Evolutionary conservation across 2,888 invertebrate species (phyloP), one percentile per base, ranked within the genome.

Genomic region (Himalopsyche anomala): DNA sequence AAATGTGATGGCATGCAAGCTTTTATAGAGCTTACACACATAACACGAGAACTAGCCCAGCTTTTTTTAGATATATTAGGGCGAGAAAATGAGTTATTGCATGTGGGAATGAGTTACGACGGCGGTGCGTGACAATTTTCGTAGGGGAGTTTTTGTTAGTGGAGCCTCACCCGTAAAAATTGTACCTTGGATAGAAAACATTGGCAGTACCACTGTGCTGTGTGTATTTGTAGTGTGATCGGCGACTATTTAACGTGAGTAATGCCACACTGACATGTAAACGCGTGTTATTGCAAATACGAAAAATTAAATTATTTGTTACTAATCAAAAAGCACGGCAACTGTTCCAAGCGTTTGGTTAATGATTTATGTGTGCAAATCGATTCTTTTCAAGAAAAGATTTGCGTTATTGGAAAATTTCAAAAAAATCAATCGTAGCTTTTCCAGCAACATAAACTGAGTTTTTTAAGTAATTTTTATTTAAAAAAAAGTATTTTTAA

Each of bases 11-110:
- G 51, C 51, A 51, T 51, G 51, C 15, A 15, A 51, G 15, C 51
- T 4, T 51, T 51, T 51, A 51, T 51, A 51, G 51, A 51, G 51
- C 51, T 51, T 51, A 51, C 51, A 51, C 45, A 45, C 15, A 51
- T 51, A 51, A 51, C 51, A 54, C 19, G 36, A 19, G 40, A 54
- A 45, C 54, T 81, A 81, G 81, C 82, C 69, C 85, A 82, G 82
- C 4, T 74, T 74, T 74, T 74, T 74, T 11, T 38, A 74, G 28
- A 28, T 15, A 51, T 36, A 74, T 74, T 74, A 83, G 84, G 82
- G 85, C 85, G 87, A 82, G 51, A 85, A 87, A 87, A 88, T 87
- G 87, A 88, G 85, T 87, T 85, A 88, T 87, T 86, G 80, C 85
- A 83, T 84, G 83, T 86, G 87, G 79, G 85, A 87, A 87, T 87